A percentile compares a stretch with the other conserved stretches of the same genome.
phyloP scores from a whole-genome alignment of 2,113 vertebrate genomes.

The Mustela lutreola region DNA sequence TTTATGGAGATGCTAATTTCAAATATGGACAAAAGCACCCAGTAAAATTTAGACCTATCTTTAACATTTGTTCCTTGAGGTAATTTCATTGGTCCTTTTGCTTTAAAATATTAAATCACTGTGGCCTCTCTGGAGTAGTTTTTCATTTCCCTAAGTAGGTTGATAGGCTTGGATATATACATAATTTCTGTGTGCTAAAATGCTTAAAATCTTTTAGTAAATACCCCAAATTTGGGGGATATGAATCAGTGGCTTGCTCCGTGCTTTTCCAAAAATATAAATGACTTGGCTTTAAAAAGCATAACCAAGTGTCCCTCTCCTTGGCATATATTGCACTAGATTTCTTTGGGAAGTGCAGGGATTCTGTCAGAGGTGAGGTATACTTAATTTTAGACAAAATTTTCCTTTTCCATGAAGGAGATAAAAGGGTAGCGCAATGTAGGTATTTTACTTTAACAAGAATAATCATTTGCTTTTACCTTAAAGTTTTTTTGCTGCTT shows the following conservation, averaged over 20 bases:
- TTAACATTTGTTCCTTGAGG: slow-evolving; percentile 40
- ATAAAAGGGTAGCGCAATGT: slow-evolving; percentile 19
- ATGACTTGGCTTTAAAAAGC: slow-evolving; percentile 40
- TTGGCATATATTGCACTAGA: not conserved
- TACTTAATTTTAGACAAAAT: slow-evolving; percentile 36
- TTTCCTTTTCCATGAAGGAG: slow-evolving; percentile 21
- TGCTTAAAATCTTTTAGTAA: slow-evolving; percentile 10
- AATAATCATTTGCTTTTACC: slow-evolving; percentile 51
- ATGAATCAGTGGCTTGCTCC: slow-evolving; percentile 5
- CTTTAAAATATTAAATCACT: slow-evolving; percentile 55
- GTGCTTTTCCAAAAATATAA: slow-evolving; percentile 46
- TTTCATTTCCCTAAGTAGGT: not conserved
- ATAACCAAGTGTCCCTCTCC: not conserved
- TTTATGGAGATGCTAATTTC: slow-evolving; percentile 52
- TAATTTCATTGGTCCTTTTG: slow-evolving; percentile 48
- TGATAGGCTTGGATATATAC: not conserved
- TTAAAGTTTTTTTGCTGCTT: slow-evolving; percentile 55
- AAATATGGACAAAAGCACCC: slow-evolving; percentile 27
- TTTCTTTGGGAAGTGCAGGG: not conserved
- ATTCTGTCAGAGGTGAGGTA: slow-evolving; percentile 42
- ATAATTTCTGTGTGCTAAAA: slow-evolving; percentile 1
- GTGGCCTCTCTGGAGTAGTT: not conserved
- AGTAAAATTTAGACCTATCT: slow-evolving; percentile 38
- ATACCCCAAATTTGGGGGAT: not conserved
- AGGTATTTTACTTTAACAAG: slow-evolving; percentile 29